Conservation (phyloP, 2,888 invertebrate species). For the Phortica okadai region DNA sequence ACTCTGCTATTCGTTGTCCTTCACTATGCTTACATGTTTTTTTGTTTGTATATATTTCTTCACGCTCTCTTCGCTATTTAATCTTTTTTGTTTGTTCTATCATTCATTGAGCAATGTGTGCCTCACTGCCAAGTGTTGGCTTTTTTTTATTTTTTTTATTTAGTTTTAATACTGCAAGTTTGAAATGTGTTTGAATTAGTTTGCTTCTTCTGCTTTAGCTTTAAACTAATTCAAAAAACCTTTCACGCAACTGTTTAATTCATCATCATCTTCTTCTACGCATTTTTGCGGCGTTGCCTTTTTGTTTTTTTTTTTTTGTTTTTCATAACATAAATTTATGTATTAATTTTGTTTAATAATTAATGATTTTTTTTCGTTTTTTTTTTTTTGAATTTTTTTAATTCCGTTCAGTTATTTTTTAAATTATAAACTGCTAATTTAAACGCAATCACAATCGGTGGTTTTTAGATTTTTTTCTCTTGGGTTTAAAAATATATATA, state of each 20-base stretch:
- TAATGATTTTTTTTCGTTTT: conserved; percentile 33
- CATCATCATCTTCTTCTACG: conserved; percentile 29
- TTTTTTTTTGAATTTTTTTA: conserved; percentile 50
- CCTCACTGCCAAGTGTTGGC: conserved; percentile 32
- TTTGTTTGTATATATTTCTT: not conserved
- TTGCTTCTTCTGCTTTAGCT: conserved; percentile 41
- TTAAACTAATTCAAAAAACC: not conserved
- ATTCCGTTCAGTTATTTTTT: conserved; percentile 49
- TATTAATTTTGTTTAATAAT: conserved; percentile 40
- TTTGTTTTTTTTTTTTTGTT: conserved; percentile 36
- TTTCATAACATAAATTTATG: conserved; percentile 21
- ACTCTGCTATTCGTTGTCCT: not conserved
- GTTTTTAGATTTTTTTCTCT: conserved; percentile 66
- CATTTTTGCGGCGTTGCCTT: conserved; percentile 33
- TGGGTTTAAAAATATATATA: conserved; percentile 46
- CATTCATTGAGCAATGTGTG: conserved; percentile 56
- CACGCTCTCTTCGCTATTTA: conserved; percentile 9
- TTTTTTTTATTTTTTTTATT: conserved; percentile 36
- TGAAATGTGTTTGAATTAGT: conserved; percentile 12
- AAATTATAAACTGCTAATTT: conserved; percentile 70
- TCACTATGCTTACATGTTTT: not conserved
- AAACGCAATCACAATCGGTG: conserved; percentile 77
- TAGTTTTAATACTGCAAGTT: conserved; percentile 32
- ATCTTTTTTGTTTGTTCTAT: conserved; percentile 39
- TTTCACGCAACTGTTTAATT: not conserved